phyloP scores from a whole-genome alignment of 2,797 vertebrate genomes.

The Sparus aurata region DNA sequence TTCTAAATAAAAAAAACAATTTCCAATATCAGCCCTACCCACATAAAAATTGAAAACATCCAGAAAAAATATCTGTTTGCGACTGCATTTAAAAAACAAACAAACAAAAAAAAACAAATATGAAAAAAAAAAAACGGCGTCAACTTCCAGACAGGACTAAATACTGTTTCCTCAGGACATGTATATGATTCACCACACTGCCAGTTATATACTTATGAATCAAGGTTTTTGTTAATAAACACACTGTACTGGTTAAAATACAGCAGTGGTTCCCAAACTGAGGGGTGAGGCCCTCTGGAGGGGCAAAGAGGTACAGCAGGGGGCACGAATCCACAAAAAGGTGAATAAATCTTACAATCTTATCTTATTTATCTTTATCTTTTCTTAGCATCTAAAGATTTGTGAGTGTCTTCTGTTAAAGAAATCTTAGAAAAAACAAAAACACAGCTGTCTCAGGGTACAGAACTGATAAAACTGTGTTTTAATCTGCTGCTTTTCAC shows the following conservation, averaged over 20 bases:
- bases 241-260: conserved; percentile 21
- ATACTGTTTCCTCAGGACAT: conserved; percentile 24
- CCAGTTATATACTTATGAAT: conserved; percentile 9
- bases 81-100: background rate
- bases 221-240: conserved; percentile 18
- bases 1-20: background rate
- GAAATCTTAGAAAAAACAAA: background rate
- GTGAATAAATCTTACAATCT: background rate
- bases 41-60: conserved; percentile 1
- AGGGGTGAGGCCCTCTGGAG: conserved; percentile 6
- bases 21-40: background rate
- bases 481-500: background rate
- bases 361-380: too few species aligned
- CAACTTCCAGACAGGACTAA: conserved; percentile 22
- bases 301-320: background rate
- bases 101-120: background rate
- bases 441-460: background rate
- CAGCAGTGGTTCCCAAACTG: conserved; percentile 51
- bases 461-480: background rate
- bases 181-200: background rate
- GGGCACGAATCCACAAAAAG: background rate
- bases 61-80: conserved; percentile 3
- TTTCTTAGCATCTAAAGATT: background rate
- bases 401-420: background rate
- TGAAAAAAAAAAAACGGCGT: conserved; percentile 1